These are phyloP conservation scores for Sinopyrophorus schimmeli DNA, from an alignment of 2,888 invertebrate genomes.

Conservation along the genomic window DNA sequence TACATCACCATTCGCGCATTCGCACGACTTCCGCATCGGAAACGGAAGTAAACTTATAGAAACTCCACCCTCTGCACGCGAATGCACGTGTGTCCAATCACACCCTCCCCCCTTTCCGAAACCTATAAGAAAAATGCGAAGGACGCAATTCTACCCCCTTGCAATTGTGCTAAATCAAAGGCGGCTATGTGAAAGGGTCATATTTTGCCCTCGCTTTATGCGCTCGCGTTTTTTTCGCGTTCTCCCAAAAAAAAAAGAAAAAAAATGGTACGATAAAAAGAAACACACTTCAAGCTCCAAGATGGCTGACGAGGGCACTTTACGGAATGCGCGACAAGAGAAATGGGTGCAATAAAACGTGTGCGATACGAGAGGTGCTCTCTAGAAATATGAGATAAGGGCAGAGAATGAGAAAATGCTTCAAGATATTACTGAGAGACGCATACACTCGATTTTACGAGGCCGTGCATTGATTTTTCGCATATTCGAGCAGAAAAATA, in stretches of 20 bases:
- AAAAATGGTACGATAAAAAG: no score
- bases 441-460: slow-evolving; percentile 19
- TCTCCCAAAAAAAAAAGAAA: no score
- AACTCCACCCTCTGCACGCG: slow-evolving; percentile 36
- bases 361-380: slow-evolving; percentile 49
- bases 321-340: slow-evolving; percentile 44
- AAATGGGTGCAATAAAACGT: slow-evolving; percentile 50
- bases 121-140: no score
- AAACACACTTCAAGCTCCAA: slow-evolving; percentile 39
- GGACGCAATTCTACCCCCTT: no score
- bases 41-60: slow-evolving; percentile 38
- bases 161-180: no score
- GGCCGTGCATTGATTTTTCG: slow-evolving; percentile 6
- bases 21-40: slow-evolving; percentile 36
- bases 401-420: slow-evolving; percentile 44
- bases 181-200: no score
- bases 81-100: slow-evolving; percentile 19
- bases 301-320: slow-evolving; percentile 47
- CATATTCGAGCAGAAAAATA: slow-evolving; percentile 1
- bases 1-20: slow-evolving; percentile 34
- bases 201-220: no score
- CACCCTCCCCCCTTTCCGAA: slow-evolving; percentile 1
- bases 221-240: no score
- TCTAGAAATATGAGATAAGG: slow-evolving; percentile 49
- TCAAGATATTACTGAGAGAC: slow-evolving; percentile 19